Base-by-base conservation (phyloP, 2,797 vertebrate species). In the Spondyliosoma cantharus region DNA sequence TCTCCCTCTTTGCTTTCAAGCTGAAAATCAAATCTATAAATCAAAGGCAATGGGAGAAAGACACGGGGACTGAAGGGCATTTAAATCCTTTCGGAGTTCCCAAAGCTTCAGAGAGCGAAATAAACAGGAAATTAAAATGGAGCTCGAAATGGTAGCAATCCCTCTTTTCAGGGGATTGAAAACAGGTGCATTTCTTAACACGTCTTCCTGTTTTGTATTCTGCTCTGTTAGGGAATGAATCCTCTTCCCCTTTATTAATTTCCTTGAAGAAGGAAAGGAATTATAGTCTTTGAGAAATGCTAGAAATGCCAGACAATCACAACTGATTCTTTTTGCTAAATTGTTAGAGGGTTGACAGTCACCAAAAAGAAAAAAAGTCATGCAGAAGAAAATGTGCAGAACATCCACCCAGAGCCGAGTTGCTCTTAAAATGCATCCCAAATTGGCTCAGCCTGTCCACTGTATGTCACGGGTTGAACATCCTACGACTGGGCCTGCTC, bases 61-160 rank as follows among this genome's bases (percentile, higher is more conserved):
- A 89, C 90, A 81, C 24, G 53, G 76, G 73, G 77, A 91, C 71
- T 91, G 88, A 92, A 91, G 88, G 90, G 83, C 91, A 91, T 92
- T 93, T 92, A 91, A 93, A 93, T 93, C 90, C 87, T 92, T 88
- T 92, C 84, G 84, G 82, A 87, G 87, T 89, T 91, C 86, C 86
- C 81, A 90, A 84, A 86, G 89, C 88, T 87, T 91, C 87, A 87
- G 81, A 89, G 77, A 78, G 82, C 0, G 88, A 92, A 93, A 92
- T 91, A 93, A 94, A 94, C 92, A 92, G 88, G 89, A 93, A 93
- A 93, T 92, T 92, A 92, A 93, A 92, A 93, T 87, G 85, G 82
- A 90, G 89, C 89, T 89, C 62, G 81, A 85, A 92, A 92, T 89
- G 85, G 90, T 56, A 49, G 88, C 89, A 90, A 91, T 90, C 81